A percentile compares a stretch with the other conserved stretches of the same genome.
Conservation (phyloP, 1,140 invertebrate genomes). For the Drosophila kikkawai region DNA sequence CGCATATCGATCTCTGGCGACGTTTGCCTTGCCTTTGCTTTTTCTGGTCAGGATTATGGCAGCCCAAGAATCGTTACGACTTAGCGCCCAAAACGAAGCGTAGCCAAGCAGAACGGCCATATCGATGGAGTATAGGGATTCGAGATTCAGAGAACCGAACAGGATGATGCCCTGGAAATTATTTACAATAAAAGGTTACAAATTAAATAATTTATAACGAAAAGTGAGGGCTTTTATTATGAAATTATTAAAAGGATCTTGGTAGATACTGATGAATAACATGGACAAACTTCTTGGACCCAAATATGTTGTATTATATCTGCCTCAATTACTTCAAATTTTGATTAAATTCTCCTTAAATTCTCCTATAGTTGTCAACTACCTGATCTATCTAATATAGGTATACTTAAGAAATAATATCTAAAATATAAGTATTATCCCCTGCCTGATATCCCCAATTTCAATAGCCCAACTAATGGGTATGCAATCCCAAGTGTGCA, state of each 20-base stretch:
- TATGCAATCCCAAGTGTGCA: constrained; percentile 52
- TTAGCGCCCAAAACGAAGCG: constrained; percentile 64
- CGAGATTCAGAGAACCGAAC: background rate
- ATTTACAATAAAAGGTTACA: background rate
- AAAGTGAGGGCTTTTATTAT: background rate
- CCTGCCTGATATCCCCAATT: constrained; percentile 2
- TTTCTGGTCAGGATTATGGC: constrained; percentile 67
- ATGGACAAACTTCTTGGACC: too few species aligned
- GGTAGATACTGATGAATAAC: too few species aligned
- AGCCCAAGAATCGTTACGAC: constrained; percentile 62
- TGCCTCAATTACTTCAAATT: too few species aligned
- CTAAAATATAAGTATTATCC: too few species aligned
- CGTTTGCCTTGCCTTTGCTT: constrained; percentile 36
- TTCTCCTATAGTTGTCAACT: background rate
- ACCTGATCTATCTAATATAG: background rate
- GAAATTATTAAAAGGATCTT: too few species aligned
- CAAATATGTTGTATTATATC: too few species aligned
- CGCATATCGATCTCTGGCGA: constrained; percentile 44
- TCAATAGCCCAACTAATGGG: background rate
- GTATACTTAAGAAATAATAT: too few species aligned
- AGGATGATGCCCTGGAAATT: background rate
- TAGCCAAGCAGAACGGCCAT: constrained; percentile 44
- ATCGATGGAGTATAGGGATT: background rate
- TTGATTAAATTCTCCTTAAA: background rate
- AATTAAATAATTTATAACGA: background rate